phyloP scores from a whole-genome alignment of 2,113 vertebrate species.

The Plecturocebus donacophilus region DNA sequence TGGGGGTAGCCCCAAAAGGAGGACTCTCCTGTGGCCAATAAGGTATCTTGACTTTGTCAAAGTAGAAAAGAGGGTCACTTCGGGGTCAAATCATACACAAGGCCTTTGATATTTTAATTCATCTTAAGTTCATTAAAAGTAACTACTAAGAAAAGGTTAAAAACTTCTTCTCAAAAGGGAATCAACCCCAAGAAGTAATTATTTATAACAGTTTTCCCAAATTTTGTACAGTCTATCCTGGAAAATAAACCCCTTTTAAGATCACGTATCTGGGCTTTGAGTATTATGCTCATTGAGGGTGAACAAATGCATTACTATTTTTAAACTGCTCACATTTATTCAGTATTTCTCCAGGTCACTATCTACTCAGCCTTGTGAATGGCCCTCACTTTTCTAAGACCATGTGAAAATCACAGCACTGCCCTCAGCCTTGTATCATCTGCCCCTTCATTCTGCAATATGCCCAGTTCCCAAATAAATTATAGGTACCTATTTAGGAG shows the following conservation, averaged over 20 bases:
- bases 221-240: not conserved
- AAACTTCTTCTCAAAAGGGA: not conserved
- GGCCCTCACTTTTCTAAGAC: not conserved
- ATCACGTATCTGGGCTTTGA: not conserved
- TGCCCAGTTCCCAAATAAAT: not conserved
- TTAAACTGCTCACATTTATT: not conserved
- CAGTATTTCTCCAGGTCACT: not conserved
- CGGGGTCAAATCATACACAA: not conserved
- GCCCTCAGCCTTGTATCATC: conserved; percentile 16
- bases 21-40: not conserved
- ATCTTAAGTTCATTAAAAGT: not conserved
- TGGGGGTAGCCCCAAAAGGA: not conserved
- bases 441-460: not conserved
- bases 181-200: not conserved
- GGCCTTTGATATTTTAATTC: conserved; percentile 13
- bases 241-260: not conserved
- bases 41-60: not conserved
- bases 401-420: not conserved
- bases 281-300: not conserved
- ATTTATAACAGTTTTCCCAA: not conserved
- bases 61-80: not conserved
- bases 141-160: not conserved
- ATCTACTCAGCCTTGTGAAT: not conserved
- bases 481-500: not conserved
- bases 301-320: not conserved